A percentile compares a stretch with the other conserved stretches of the same genome.
These are phyloP conservation scores for Drosophila mojavensis DNA, from an alignment of 1,140 invertebrate genomes.

Conservation along the genomic window DNA sequence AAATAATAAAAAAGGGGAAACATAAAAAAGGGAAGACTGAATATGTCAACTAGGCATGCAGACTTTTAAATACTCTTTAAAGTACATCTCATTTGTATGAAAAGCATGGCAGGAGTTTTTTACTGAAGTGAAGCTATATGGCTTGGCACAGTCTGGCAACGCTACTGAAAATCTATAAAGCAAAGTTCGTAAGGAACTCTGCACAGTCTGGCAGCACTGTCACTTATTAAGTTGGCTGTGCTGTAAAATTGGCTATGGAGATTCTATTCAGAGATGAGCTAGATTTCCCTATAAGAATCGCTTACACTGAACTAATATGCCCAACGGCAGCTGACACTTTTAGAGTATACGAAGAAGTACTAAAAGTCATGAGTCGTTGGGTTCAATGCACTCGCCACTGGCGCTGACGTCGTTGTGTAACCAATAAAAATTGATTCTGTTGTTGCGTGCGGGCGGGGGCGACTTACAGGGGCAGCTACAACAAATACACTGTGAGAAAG, in stretches of 20 bases:
- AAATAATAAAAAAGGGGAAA: conserved; percentile 24
- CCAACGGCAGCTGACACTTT: background rate
- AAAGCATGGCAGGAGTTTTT: too few species aligned
- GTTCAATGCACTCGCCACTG: conserved; percentile 70
- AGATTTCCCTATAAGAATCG: too few species aligned
- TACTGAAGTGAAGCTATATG: too few species aligned
- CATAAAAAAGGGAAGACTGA: conserved; percentile 19
- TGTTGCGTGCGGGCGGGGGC: conserved; percentile 58
- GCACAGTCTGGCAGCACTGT: conserved; percentile 16
- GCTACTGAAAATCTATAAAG: too few species aligned
- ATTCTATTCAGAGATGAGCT: too few species aligned
- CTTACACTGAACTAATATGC: background rate
- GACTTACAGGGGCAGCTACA: background rate
- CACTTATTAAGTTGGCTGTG: too few species aligned
- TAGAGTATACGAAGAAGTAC: conserved; percentile 52
- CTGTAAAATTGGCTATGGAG: too few species aligned
- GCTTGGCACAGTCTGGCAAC: background rate
- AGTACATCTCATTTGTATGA: background rate
- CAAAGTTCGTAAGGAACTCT: too few species aligned
- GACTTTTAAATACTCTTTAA: conserved; percentile 7
- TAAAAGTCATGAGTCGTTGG: conserved; percentile 70
- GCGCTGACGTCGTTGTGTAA: conserved; percentile 68
- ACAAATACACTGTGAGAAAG: conserved; percentile 39
- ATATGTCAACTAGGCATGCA: background rate
- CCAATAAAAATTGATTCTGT: conserved; percentile 81